A percentile compares a stretch with the other conserved stretches of the same genome.
Evolutionary conservation across 2,113 vertebrate genomes (phyloP).

Genomic region (Strigops habroptila): DNA sequence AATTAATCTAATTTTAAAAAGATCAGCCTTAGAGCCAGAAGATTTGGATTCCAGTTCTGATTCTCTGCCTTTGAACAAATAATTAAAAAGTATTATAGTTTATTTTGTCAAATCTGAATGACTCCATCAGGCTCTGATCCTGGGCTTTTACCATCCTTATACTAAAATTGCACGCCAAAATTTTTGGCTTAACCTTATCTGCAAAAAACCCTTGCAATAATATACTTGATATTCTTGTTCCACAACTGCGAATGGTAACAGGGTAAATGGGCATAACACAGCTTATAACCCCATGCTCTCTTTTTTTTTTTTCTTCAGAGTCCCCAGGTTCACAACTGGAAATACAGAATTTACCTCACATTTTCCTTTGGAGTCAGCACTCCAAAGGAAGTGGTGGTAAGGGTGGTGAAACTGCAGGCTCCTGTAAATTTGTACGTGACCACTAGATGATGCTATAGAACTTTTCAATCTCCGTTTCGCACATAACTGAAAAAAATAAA

Average conservation of each 20-base stretch:
- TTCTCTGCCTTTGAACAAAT: not conserved
- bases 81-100: not conserved
- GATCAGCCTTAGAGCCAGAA: not conserved
- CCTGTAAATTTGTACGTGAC: not conserved
- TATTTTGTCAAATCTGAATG: not conserved
- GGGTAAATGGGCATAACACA: not conserved
- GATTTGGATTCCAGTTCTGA: not conserved
- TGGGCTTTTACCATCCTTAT: not conserved
- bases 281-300: not conserved
- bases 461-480: not conserved
- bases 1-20: not conserved
- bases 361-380: not conserved
- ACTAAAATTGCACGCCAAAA: not conserved
- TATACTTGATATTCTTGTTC: not conserved
- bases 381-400: too few relatives aligned
- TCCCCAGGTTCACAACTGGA: not conserved
- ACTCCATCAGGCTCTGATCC: not conserved
- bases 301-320: not conserved
- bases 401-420: not conserved
- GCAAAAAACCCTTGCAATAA: not conserved
- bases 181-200: not conserved
- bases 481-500: not conserved
- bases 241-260: not conserved
- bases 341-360: not conserved
- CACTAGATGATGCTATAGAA: slow-evolving; percentile 46